Base-by-base conservation (phyloP, 1,140 invertebrate species). In the Thalassaphorura encarpata region DNA sequence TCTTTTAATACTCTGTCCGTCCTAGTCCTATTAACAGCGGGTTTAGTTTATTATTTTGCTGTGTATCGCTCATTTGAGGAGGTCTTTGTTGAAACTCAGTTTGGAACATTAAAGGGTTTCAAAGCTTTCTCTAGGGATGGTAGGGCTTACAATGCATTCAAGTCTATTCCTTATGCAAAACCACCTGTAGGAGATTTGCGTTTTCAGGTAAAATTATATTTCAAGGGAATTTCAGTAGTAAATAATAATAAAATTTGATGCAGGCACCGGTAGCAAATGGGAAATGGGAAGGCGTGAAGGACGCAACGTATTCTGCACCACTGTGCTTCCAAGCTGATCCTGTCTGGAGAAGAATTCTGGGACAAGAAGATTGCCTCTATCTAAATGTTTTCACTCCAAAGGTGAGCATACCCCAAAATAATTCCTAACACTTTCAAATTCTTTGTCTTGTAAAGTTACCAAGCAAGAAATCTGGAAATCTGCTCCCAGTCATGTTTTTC, bases 281-380 rank as follows among this genome's bases (percentile, higher is more conserved):
- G 11, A 11, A 11, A 36, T 36, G 33, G 33, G 33, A 36, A 36
- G 33, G 33, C 11, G 33, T 36, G 33, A 11, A 36, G 11, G 33
- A 36, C 33, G 33, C 11, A 11, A 36, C 11, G 11, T 11, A 11
- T n/a, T 11, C 33, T 11, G n/a, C n/a, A 11, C 33, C 33, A n/a
- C n/a, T n/a, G n/a, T 36, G 33, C 33, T 11, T 36, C 11, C 33
- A 36, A n/a, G 33, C 33, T n/a, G n/a, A 36, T n/a, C 11, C 33
- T 11, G n/a, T 36, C 33, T 36, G 11, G 11, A 36, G n/a, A 8
- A 43, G 26, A 15, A 43, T 55, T 18, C 23, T 23, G 5, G 53
- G 53, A 18, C 29, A 33, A 40, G 60, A 62, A 45, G 60, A 62
- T 42, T 62, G 60, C 24, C 52, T 62, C 11, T 51, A 33, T 29